Percentiles rank a stretch among this genome's conserved stretches.
These are phyloP conservation scores for Eucidaris tribuloides DNA, from an alignment of 35 echinoderm and acorn worm species.

Conservation along the genomic window DNA sequence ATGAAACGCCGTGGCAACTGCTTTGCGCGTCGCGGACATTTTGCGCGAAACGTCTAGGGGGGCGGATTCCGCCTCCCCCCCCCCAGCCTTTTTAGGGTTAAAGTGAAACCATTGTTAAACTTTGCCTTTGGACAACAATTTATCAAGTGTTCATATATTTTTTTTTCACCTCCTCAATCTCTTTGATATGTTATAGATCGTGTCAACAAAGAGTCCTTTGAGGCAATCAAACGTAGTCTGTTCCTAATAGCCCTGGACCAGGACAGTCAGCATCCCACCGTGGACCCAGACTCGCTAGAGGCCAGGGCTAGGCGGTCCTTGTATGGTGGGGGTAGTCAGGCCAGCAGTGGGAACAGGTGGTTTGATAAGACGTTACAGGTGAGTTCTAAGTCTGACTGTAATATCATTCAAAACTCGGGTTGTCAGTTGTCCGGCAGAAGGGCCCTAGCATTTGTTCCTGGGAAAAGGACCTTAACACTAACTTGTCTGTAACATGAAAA, in stretches of 20 bases:
- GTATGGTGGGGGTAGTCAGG: slow-evolving; percentile 74
- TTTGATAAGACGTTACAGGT: slow-evolving; percentile 97
- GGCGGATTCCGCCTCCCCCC: no score
- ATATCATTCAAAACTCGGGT: no score
- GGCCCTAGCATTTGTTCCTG: no score
- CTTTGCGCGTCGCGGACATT: no score
- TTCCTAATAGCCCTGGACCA: slow-evolving; percentile 80
- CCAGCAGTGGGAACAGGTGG: slow-evolving; percentile 95
- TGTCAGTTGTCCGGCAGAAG: no score
- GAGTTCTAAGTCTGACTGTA: not conserved
- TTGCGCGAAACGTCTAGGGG: no score
- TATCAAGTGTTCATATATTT: not conserved
- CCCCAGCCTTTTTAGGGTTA: no score
- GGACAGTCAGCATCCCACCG: not conserved
- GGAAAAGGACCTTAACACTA: no score
- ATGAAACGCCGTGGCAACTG: no score
- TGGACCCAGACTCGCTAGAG: slow-evolving; percentile 5
- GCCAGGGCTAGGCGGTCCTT: slow-evolving; percentile 47
- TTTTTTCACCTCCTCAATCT: no score
- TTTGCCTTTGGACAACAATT: not conserved
- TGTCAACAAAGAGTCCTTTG: slow-evolving; percentile 53
- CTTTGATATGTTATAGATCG: no score
- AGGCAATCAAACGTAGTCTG: slow-evolving; percentile 64
- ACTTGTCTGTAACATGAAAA: no score
- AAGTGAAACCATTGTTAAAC: not conserved